phyloP scores from a whole-genome alignment of 2,113 vertebrate genomes.

The Heterotis niloticus region DNA sequence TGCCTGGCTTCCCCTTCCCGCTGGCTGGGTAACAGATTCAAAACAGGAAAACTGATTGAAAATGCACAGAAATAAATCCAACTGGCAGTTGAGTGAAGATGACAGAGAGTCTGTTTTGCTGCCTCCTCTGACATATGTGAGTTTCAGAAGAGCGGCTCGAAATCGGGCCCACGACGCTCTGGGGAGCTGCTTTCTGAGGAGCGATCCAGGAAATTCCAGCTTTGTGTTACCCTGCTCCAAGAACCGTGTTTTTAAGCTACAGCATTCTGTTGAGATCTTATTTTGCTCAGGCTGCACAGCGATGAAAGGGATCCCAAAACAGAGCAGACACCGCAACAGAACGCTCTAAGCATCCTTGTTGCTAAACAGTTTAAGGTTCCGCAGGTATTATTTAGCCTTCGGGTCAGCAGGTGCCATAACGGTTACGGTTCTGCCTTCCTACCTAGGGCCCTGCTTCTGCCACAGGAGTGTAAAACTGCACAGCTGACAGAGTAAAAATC shows the following conservation, averaged over 20 bases:
- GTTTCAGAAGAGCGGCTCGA: not conserved
- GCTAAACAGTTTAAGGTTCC: too few species aligned
- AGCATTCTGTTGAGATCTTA: conserved; percentile 1
- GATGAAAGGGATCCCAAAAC: not conserved
- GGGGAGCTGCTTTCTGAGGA: conserved; percentile 5
- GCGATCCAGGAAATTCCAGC: conserved; percentile 30
- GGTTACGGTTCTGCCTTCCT: too few species aligned
- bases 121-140: not conserved
- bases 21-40: conserved; percentile 45
- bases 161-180: conserved; percentile 7
- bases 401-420: too few species aligned
- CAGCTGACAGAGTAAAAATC: too few species aligned
- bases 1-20: conserved; percentile 43
- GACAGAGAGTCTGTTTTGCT: conserved; percentile 11
- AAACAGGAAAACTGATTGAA: conserved; percentile 56
- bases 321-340: not conserved
- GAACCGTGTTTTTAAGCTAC: conserved; percentile 16
- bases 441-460: too few species aligned
- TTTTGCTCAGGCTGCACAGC: not conserved
- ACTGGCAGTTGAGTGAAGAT: conserved; percentile 28
- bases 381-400: too few species aligned
- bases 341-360: not conserved
- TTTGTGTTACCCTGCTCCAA: conserved; percentile 17
- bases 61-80: conserved; percentile 59
- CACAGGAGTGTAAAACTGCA: too few species aligned